Percentiles rank a stretch among this genome's conserved stretches.
Conservation (phyloP, 2,888 invertebrate species). For the Ptychoptera contaminata region DNA sequence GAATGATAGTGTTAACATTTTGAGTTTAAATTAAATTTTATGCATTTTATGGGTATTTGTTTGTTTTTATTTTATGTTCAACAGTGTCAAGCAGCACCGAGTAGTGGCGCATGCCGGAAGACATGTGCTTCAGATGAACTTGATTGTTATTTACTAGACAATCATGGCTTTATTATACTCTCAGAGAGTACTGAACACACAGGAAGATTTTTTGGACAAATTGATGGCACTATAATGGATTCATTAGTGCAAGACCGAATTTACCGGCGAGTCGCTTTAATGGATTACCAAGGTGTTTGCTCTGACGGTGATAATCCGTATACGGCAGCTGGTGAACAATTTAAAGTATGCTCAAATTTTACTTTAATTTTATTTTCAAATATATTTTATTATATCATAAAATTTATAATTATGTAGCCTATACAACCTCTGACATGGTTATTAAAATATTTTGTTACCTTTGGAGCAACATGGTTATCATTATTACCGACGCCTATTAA, state of each 20-base stretch:
- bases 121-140: conserved; percentile 75
- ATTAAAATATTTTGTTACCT: conserved; percentile 22
- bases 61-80: conserved; percentile 13
- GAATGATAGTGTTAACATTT: background rate
- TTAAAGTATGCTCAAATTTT: background rate
- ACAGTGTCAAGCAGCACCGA: conserved; percentile 15
- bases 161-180: conserved; percentile 85
- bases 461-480: conserved; percentile 25
- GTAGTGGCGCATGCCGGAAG: conserved; percentile 52
- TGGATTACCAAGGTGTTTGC: conserved; percentile 81
- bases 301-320: conserved; percentile 45
- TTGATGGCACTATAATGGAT: conserved; percentile 89
- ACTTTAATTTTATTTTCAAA: too few relatives aligned
- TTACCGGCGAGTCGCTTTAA: conserved; percentile 72
- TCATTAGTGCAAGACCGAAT: conserved; percentile 80
- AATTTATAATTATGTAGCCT: conserved; percentile 13
- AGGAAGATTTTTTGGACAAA: conserved; percentile 85
- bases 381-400: background rate
- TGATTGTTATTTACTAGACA: conserved; percentile 86
- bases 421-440: conserved; percentile 23
- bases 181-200: conserved; percentile 76
- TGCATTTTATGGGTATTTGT: background rate
- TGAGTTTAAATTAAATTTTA: background rate
- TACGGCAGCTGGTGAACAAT: conserved; percentile 24
- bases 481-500: conserved; percentile 22